Evolutionary conservation across 1,140 invertebrate genomes (phyloP).

Genomic region (Tetraneura akinire): DNA sequence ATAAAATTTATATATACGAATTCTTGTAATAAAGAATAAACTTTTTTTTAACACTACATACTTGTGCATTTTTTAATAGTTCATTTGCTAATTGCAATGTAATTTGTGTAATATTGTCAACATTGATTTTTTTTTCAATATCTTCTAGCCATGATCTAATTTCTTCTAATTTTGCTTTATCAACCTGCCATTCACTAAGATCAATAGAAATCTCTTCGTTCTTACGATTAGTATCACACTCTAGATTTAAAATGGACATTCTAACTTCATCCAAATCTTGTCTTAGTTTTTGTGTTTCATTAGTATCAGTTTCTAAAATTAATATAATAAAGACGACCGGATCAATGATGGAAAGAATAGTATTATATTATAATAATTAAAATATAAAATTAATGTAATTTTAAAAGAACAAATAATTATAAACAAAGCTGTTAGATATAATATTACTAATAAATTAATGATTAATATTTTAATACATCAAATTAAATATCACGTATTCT

Average conservation of each 20-base stretch:
- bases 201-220: conserved; percentile 73
- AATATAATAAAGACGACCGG: conserved; percentile 1
- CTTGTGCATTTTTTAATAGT: conserved; percentile 65
- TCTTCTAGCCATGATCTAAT: conserved; percentile 87
- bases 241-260: conserved; percentile 38
- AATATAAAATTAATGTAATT: no score
- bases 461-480: no score
- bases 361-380: no score
- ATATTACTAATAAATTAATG: no score
- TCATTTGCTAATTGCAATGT: conserved; percentile 77
- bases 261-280: conserved; percentile 46
- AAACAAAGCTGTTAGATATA: no score
- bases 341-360: no score
- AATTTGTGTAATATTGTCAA: conserved; percentile 71
- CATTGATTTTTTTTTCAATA: conserved; percentile 75
- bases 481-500: no score
- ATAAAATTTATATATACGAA: no score
- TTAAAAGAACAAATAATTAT: no score
- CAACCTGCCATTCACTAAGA: conserved; percentile 68
- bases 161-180: conserved; percentile 75
- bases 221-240: conserved; percentile 35
- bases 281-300: conserved; percentile 37
- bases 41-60: conserved; percentile 40
- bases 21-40: no score
- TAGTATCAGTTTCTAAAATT: conserved; percentile 40